phyloP scores from a whole-genome alignment of 92 coral and sea anemone genomes.

The Isaurus tuberculatus region DNA sequence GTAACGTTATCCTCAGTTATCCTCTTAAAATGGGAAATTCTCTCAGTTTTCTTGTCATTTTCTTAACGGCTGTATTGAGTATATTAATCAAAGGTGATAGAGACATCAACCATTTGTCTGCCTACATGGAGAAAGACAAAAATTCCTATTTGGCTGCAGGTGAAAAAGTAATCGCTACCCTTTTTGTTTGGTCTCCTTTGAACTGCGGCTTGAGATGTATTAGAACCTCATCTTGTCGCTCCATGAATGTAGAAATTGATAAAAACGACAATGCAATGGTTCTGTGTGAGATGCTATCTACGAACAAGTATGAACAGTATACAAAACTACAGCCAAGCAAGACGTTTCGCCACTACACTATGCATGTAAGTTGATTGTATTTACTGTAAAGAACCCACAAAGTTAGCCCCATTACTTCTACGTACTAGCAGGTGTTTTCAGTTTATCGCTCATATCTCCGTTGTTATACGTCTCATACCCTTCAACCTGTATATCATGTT shows the following conservation, averaged over 20 bases:
- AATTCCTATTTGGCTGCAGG: neutral
- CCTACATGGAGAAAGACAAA: neutral
- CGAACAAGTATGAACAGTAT: neutral
- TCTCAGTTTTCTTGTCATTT: neutral
- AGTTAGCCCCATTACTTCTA: too few relatives aligned
- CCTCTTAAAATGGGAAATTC: neutral
- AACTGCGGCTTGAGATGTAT: neutral
- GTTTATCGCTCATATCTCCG: too few relatives aligned
- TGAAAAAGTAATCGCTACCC: neutral
- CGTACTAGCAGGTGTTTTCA: too few relatives aligned
- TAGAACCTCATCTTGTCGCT: neutral
- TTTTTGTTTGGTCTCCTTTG: neutral
- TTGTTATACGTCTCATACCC: too few relatives aligned
- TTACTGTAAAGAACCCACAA: too few relatives aligned
- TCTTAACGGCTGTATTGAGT: neutral
- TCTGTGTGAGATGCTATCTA: constrained; percentile 6
- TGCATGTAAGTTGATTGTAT: neutral
- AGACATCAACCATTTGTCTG: neutral
- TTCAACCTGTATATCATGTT: too few relatives aligned
- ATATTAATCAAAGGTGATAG: neutral
- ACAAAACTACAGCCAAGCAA: neutral
- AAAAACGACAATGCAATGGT: neutral
- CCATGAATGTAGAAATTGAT: neutral
- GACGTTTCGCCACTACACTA: neutral
- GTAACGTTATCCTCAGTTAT: too few relatives aligned